phyloP scores from a whole-genome alignment of 2,888 invertebrate species.

The Polydrusus tereticollis region DNA sequence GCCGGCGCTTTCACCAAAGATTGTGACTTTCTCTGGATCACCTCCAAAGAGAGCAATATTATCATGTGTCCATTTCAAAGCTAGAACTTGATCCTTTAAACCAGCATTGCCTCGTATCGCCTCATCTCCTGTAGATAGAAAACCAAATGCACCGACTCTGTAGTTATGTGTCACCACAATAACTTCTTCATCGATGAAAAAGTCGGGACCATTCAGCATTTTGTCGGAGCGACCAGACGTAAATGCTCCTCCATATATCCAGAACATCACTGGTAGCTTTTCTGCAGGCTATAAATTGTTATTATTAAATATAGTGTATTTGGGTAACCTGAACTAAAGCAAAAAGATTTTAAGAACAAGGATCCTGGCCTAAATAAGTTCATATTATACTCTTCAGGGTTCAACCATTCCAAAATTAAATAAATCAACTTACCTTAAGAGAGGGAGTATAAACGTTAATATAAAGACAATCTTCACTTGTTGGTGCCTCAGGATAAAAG shows the following conservation, averaged over 20 bases:
- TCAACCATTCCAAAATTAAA: no score
- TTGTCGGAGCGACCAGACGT: conserved; percentile 57
- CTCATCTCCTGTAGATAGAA: conserved; percentile 50
- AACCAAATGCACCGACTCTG: conserved; percentile 58
- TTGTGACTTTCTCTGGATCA: conserved; percentile 47
- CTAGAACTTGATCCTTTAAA: conserved; percentile 51
- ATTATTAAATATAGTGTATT: no score
- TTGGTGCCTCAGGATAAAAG: neutral
- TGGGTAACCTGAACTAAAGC: no score
- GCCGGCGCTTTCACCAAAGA: conserved; percentile 53
- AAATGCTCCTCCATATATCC: conserved; percentile 66
- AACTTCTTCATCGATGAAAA: conserved; percentile 60
- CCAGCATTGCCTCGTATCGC: conserved; percentile 50
- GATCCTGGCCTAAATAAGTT: no score
- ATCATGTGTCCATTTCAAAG: conserved; percentile 49
- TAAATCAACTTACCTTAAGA: conserved; percentile 16
- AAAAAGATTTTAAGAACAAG: no score
- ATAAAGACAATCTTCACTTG: conserved; percentile 30
- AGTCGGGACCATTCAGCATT: conserved; percentile 59
- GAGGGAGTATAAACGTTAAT: conserved; percentile 17
- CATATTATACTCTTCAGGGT: no score
- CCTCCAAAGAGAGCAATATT: conserved; percentile 52
- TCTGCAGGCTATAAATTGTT: neutral
- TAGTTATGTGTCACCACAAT: conserved; percentile 56
- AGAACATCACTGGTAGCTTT: conserved; percentile 63